Evolutionary conservation across 2,113 vertebrate species (phyloP).

Genomic region (Gopherus flavomarginatus): DNA sequence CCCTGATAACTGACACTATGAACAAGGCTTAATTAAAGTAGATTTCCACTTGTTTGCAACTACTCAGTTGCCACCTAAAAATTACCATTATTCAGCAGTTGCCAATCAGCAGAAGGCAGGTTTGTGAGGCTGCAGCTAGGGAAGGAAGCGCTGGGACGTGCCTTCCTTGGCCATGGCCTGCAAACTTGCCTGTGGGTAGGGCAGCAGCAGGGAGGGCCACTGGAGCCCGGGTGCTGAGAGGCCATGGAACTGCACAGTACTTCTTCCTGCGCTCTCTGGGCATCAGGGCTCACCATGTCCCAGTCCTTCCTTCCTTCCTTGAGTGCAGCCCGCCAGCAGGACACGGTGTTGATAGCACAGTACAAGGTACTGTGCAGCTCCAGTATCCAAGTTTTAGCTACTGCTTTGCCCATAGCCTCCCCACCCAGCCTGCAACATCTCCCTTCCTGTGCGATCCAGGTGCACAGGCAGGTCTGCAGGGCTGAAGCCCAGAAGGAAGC

Average conservation of each 20-base stretch:
- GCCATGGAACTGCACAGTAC: not conserved
- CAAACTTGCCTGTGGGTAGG: not conserved
- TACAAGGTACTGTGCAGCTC: no score
- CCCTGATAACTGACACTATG: not conserved
- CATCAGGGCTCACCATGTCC: no score
- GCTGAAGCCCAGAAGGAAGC: not conserved
- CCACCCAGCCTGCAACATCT: not conserved
- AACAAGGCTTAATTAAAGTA: not conserved
- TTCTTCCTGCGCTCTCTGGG: not conserved
- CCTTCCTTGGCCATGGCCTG: not conserved
- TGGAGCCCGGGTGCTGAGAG: not conserved
- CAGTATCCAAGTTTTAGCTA: no score
- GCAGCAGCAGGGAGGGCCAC: no score
- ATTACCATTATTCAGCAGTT: not conserved
- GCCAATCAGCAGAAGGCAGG: not conserved
- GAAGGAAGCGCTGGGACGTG: not conserved
- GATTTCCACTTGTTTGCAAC: not conserved
- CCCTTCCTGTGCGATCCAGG: not conserved
- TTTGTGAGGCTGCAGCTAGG: not conserved
- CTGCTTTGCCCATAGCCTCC: not conserved
- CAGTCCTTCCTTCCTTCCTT: not conserved
- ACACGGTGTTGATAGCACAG: no score
- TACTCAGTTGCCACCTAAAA: not conserved
- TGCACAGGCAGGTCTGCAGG: not conserved
- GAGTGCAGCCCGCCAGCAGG: no score